A percentile compares a stretch with the other conserved stretches of the same genome.
phyloP scores from a whole-genome alignment of 2,797 vertebrate species.

The Falco peregrinus region DNA sequence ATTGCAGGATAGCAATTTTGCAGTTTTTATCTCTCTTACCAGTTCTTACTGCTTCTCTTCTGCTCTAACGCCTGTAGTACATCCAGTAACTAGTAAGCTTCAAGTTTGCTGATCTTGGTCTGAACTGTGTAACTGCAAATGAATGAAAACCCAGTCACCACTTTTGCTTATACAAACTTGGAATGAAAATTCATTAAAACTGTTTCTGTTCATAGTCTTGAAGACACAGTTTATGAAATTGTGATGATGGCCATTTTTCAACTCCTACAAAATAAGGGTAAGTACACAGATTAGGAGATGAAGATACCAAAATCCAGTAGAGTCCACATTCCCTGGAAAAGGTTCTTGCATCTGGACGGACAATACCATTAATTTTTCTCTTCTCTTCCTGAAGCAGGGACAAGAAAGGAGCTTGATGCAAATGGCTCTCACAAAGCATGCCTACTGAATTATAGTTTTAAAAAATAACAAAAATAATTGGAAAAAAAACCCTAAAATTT shows the following conservation, averaged over 20 bases:
- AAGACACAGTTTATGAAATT: constrained; percentile 3
- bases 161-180: neutral
- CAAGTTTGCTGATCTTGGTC: neutral
- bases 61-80: neutral
- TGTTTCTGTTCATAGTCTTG: neutral
- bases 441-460: neutral
- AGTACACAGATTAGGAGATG: neutral
- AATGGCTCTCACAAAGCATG: neutral
- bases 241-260: constrained; percentile 42
- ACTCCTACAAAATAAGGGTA: neutral
- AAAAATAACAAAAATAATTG: neutral
- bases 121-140: neutral
- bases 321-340: neutral
- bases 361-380: neutral
- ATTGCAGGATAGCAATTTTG: neutral
- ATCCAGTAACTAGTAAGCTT: neutral
- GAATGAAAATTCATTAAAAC: neutral
- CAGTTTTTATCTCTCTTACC: neutral
- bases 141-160: neutral
- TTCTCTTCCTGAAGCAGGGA: neutral
- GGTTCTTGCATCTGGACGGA: neutral
- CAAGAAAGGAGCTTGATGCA: neutral
- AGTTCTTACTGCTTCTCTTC: neutral
- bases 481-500: neutral
- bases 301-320: neutral